Conservation (phyloP, 2,113 vertebrate genomes). For the Lasiurus cinereus region DNA sequence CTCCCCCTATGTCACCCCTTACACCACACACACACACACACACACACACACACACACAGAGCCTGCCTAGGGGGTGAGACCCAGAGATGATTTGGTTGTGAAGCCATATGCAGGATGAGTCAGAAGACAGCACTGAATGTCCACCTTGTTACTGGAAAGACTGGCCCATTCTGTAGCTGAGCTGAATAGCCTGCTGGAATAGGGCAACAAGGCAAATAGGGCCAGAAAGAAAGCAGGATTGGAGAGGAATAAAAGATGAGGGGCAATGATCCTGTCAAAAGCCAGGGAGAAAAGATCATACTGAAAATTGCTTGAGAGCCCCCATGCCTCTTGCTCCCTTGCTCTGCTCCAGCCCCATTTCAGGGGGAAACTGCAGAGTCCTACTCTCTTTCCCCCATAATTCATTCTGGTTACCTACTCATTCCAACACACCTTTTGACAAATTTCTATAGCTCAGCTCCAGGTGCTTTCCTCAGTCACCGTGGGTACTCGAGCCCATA, state of each 20-base stretch:
- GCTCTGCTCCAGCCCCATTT: not conserved
- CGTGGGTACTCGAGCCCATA: not conserved
- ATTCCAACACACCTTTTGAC: not conserved
- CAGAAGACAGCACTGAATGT: not conserved
- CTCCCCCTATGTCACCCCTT: not conserved
- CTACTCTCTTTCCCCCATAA: not conserved
- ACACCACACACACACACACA: not conserved
- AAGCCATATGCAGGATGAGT: slow-evolving; percentile 12
- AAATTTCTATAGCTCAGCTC: not conserved
- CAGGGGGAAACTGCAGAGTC: not conserved
- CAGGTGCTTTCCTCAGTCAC: not conserved
- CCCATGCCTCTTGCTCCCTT: not conserved
- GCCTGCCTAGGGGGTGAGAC: not conserved
- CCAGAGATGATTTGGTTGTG: not conserved
- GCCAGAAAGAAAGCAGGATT: not conserved
- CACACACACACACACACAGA: not conserved
- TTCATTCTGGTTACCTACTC: not conserved
- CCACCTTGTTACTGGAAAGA: not conserved
- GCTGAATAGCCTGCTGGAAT: not conserved
- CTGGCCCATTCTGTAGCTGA: not conserved
- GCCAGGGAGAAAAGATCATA: not conserved
- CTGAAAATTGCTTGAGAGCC: not conserved
- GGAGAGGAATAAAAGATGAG: not conserved
- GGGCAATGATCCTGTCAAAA: not conserved
- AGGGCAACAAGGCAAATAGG: not conserved